These are phyloP conservation scores for Helostoma temminkii DNA, from an alignment of 2,797 vertebrate species.

Conservation along the genomic window DNA sequence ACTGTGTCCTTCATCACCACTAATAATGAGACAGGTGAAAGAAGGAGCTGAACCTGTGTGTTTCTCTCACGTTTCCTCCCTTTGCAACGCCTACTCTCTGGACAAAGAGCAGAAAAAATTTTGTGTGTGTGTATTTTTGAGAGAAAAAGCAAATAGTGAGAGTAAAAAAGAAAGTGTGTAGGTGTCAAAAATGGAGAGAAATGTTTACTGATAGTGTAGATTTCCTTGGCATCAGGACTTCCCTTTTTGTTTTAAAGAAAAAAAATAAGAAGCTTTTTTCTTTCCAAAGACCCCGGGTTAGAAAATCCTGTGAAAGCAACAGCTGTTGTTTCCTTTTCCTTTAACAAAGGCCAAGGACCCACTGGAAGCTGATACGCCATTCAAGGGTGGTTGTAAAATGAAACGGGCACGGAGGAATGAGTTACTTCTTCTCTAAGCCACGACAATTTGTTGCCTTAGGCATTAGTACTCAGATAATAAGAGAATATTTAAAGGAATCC, in stretches of 20 bases:
- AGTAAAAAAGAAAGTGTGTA: conserved; percentile 36
- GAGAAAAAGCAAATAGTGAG: conserved; percentile 1
- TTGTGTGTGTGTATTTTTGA: conserved; percentile 9
- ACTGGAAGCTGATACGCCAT: conserved; percentile 78
- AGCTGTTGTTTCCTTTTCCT: conserved; percentile 89
- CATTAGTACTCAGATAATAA: conserved; percentile 43
- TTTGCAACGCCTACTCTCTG: background rate
- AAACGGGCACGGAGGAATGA: conserved; percentile 60
- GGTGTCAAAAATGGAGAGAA: conserved; percentile 43
- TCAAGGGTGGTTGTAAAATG: conserved; percentile 74
- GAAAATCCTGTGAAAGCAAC: conserved; percentile 92
- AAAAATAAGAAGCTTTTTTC: conserved; percentile 72
- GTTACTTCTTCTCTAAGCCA: conserved; percentile 55
- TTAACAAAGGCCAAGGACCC: conserved; percentile 80
- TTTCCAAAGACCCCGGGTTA: conserved; percentile 84
- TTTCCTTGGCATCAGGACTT: conserved; percentile 82
- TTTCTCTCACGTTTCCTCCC: conserved; percentile 24
- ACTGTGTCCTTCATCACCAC: conserved; percentile 84
- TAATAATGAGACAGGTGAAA: conserved; percentile 86
- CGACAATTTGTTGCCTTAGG: conserved; percentile 61
- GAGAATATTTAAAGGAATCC: conserved; percentile 47
- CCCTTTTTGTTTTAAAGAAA: conserved; percentile 69
- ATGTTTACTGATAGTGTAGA: conserved; percentile 65
- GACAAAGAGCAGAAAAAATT: conserved; percentile 6
- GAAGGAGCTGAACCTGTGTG: conserved; percentile 59